Evolutionary conservation across 2,113 vertebrate species (phyloP).

Genomic region (Oostethus manadensis): DNA sequence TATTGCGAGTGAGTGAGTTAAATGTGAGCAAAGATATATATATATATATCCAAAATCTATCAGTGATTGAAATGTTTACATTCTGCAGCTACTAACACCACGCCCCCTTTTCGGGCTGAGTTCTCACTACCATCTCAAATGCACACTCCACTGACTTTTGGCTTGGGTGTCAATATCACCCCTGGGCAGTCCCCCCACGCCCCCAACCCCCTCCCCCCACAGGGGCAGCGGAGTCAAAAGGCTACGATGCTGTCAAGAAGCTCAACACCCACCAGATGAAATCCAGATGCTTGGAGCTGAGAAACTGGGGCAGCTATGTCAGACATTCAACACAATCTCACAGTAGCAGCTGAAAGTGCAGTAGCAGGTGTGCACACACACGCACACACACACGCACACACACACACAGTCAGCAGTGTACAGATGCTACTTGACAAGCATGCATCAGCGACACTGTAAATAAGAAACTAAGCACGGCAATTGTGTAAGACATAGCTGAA

Average conservation of each 20-base stretch:
- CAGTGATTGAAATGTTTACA: no score
- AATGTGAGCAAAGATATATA: no score
- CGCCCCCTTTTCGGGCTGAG: neutral
- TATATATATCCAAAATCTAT: no score
- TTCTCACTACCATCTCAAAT: constrained; percentile 3
- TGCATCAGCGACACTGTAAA: no score
- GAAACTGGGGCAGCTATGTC: constrained; percentile 39
- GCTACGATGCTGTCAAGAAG: constrained; percentile 35
- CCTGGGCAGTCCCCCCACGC: neutral
- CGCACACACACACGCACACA: neutral
- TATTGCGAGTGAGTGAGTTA: no score
- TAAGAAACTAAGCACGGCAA: no score
- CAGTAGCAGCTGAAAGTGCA: constrained; percentile 20
- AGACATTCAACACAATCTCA: constrained; percentile 28
- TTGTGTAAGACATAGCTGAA: no score
- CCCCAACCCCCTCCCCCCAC: no score
- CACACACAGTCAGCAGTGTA: neutral
- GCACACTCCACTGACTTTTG: constrained; percentile 29
- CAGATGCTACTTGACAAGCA: no score
- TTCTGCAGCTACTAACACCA: no score
- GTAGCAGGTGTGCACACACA: neutral
- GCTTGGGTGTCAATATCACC: constrained; percentile 25
- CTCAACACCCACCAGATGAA: constrained; percentile 49
- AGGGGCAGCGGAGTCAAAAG: constrained; percentile 25
- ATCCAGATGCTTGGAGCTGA: constrained; percentile 54